Conservation (phyloP, 2,113 vertebrate genomes). For the Trochalopteron elliotii region DNA sequence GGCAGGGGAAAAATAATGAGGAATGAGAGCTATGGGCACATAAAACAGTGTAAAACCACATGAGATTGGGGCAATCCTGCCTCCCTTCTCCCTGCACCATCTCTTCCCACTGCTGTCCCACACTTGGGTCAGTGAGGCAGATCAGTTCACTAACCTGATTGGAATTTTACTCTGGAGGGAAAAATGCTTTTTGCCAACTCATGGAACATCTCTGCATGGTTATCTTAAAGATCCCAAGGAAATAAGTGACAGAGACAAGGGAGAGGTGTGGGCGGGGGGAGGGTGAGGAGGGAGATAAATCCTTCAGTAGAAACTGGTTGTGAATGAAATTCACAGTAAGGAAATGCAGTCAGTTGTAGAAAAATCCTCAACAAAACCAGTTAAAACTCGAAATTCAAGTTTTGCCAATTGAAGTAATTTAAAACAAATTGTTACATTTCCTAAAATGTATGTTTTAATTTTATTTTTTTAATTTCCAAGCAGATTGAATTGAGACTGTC, state of each 20-base stretch:
- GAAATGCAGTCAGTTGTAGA: not conserved
- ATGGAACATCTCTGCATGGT: fast-evolving
- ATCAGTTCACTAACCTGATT: not conserved
- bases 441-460: not conserved
- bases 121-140: not conserved
- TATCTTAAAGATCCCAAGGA: not conserved
- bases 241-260: not conserved
- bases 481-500: not conserved
- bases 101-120: not conserved
- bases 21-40: not conserved
- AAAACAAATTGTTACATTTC: not conserved
- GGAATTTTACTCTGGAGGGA: not conserved
- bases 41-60: not conserved
- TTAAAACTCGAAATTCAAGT: not conserved
- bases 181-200: not conserved
- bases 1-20: not conserved
- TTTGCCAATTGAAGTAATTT: not conserved
- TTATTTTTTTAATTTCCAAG: not conserved
- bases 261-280: fast-evolving
- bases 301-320: not conserved
- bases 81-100: not conserved
- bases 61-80: not conserved
- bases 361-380: not conserved
- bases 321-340: not conserved
- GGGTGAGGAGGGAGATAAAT: not conserved